These are phyloP conservation scores for Colossoma macropomum DNA, from an alignment of 2,113 vertebrate genomes.

Conservation along the genomic window DNA sequence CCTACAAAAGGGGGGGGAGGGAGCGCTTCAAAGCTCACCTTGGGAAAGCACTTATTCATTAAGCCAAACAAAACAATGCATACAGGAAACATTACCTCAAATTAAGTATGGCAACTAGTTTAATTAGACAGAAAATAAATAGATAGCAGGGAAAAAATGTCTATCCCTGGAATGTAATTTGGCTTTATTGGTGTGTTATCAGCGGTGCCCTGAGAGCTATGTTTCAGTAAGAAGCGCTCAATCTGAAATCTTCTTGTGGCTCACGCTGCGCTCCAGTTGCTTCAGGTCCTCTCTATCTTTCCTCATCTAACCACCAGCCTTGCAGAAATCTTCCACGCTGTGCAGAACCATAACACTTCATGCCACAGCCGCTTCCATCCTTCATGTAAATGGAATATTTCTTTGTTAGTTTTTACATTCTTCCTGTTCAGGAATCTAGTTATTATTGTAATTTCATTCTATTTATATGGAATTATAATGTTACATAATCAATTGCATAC, in stretches of 20 bases:
- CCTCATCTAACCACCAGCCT: conserved; percentile 36
- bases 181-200: conserved; percentile 62
- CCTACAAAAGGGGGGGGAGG: background rate
- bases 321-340: conserved; percentile 16
- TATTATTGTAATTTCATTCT: too few species aligned
- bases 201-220: conserved; percentile 50
- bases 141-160: conserved; percentile 46
- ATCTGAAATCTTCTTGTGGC: conserved; percentile 38
- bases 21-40: conserved; percentile 50
- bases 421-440: too few species aligned
- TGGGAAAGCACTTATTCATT: conserved; percentile 44
- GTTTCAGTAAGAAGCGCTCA: conserved; percentile 49
- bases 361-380: conserved; percentile 7
- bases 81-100: conserved; percentile 62
- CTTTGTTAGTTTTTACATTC: background rate
- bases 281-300: conserved; percentile 33
- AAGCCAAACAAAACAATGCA: conserved; percentile 49
- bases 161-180: conserved; percentile 55
- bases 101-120: conserved; percentile 62
- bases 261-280: conserved; percentile 31
- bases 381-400: background rate
- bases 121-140: conserved; percentile 65
- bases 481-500: too few species aligned
- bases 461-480: too few species aligned
- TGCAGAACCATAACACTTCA: background rate